Evolutionary conservation across 2,888 invertebrate species (phyloP), one percentile per base, ranked within the genome.

Genomic region (Scaptodrosophila latifasciaeformis): DNA sequence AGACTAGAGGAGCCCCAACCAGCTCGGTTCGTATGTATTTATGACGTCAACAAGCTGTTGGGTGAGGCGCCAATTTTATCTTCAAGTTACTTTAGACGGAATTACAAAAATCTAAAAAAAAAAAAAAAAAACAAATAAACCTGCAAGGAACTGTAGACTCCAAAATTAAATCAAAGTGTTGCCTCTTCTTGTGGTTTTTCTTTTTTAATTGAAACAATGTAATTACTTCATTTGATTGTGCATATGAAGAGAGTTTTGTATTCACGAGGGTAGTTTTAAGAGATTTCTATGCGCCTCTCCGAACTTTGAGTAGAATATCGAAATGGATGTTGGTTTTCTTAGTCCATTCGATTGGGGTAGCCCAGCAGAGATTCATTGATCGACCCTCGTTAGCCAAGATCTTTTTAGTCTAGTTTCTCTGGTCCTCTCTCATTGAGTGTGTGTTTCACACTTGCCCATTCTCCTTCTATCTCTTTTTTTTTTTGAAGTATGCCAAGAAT

Each of bases 171-270:
- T 59, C 49, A 46, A 54, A 53, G 34, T 42, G 64, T 50, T 54
- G 31, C 42, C 60, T 52, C 50, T 65, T 54, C 56, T 65, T 62
- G 70, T 60, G 67, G 71, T 34, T 49, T 53, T 44, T 51, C 52
- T 44, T 50, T 65, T 55, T 61, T 62, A 58, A 42, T 49, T 59
- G 47, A 65, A 68, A 57, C 59, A 59, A 65, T 59, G 72, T 59
- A 67, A 70, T 59, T 74, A 79, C 76, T 70, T 76, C 62, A 62
- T 47, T 64, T 67, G 37, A 48, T n/a, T n/a, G n/a, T n/a, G n/a
- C n/a, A n/a, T n/a, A n/a, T n/a, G n/a, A n/a, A n/a, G n/a, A n/a
- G n/a, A n/a, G n/a, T n/a, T n/a, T n/a, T n/a, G n/a, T n/a, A n/a
- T n/a, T n/a, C n/a, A n/a, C n/a, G n/a, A n/a, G n/a, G n/a, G n/a